Base-by-base conservation (phyloP, 2,797 vertebrate genomes). In the Champsocephalus esox region DNA sequence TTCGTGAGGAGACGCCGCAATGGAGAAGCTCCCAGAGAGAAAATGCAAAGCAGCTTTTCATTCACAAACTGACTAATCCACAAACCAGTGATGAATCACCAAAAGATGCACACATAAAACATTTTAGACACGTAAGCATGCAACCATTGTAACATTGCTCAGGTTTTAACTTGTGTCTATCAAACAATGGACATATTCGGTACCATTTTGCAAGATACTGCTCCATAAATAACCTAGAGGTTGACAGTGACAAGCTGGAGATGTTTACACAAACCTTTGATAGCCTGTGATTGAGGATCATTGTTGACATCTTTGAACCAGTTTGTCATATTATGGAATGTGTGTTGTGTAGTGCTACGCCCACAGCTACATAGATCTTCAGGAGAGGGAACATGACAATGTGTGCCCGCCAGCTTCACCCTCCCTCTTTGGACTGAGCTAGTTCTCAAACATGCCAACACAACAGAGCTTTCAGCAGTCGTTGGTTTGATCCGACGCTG, bases 281-380 rank as follows among this genome's bases (percentile, higher is more conserved):
- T 71, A 74, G 13, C 64, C 66, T 81, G 71, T 24, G 64, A 85
- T 73, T 77, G 66, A 80, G 45, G 61, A 86, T 59, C 24, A 24
- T 52, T n/a, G 61, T 45, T 77, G 75, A 71, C 55, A 62, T 46
- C 75, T 69, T 60, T 76, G 75, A 88, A 89, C 49, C 74, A 66
- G 74, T 84, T 87, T 77, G 80, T 67, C 78, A 87, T 74, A 77
- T 77, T 86, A 76, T 82, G 83, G 83, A 91, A 90, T 89, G 75
- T 83, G 77, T 82, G 81, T 86, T 87, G 76, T 60, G 52, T 51
- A 24, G 52, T 48, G 52, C 51, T 50, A 49, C 38, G 61, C 86
- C 86, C 51, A 70, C 80, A 76, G 76, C 45, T 70, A 74, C 13
- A 66, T 58, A 69, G 51, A 89, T 68, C 61, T n/a, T 64, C 71